These are phyloP conservation scores for Pelmatolapia mariae DNA, from an alignment of 2,113 vertebrate species.

Conservation along the genomic window DNA sequence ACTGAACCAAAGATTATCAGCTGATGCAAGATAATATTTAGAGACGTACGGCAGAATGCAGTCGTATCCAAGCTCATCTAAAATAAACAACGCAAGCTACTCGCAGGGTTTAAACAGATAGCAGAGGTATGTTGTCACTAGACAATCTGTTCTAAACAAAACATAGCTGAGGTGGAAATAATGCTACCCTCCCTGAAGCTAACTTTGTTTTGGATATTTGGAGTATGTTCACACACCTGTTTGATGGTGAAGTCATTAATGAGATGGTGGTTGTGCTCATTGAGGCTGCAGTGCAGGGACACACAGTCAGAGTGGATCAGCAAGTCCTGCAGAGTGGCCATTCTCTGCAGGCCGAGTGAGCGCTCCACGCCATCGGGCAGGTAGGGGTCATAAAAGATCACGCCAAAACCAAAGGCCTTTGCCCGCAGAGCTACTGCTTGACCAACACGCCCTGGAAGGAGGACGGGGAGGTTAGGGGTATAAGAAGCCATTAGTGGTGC, in stretches of 20 bases:
- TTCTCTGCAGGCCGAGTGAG: conserved; percentile 84
- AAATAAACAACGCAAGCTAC: neutral
- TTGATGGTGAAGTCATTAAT: conserved; percentile 94
- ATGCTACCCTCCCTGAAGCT: neutral
- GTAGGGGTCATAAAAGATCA: conserved; percentile 90
- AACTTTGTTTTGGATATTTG: neutral
- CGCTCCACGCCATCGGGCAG: conserved; percentile 87
- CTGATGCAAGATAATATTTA: neutral
- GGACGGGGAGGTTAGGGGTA: neutral
- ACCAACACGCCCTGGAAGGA: conserved; percentile 79
- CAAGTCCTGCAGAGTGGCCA: conserved; percentile 87
- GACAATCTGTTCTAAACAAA: neutral
- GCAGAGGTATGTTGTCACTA: neutral
- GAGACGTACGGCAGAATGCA: neutral
- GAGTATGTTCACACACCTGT: conserved; percentile 68
- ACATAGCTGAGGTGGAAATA: neutral
- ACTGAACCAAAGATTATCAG: neutral
- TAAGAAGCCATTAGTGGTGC: neutral
- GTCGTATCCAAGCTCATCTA: neutral
- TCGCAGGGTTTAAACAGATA: neutral
- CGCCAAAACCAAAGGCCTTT: conserved; percentile 86
- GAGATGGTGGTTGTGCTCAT: conserved; percentile 93
- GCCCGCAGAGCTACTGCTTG: conserved; percentile 87
- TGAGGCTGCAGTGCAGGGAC: conserved; percentile 88
- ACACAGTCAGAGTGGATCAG: conserved; percentile 90